Percentiles rank a stretch among this genome's conserved stretches.
phyloP scores from a whole-genome alignment of 1,140 invertebrate species.

The Anthonomus grandis region DNA sequence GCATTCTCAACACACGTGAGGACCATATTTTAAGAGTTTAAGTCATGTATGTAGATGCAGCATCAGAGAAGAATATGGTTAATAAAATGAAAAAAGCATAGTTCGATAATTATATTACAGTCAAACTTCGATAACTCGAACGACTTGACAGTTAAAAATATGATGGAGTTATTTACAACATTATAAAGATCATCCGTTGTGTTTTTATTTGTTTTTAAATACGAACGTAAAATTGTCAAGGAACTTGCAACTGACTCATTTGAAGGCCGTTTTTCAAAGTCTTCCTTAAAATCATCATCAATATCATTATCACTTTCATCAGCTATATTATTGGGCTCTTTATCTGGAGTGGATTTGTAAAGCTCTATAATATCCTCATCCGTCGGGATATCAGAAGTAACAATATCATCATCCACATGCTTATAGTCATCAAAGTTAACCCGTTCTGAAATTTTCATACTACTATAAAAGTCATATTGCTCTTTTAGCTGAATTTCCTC shows the following conservation, averaged over 20 bases:
- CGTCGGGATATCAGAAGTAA: constrained; percentile 21
- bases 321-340: too few species aligned
- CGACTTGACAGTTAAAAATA: too few species aligned
- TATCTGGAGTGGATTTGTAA: neutral
- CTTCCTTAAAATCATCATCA: constrained; percentile 10
- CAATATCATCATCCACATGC: constrained; percentile 21
- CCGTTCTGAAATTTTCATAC: constrained; percentile 5
- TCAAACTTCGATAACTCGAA: too few species aligned
- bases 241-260: constrained; percentile 19
- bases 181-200: too few species aligned
- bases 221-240: constrained; percentile 7
- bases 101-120: too few species aligned
- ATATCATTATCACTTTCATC: neutral
- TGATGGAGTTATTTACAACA: too few species aligned
- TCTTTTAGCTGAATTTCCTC: constrained; percentile 22
- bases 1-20: too few species aligned
- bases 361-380: constrained; percentile 17
- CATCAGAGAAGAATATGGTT: too few species aligned
- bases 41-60: too few species aligned
- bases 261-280: constrained; percentile 20
- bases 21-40: too few species aligned
- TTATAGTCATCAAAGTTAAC: constrained; percentile 19
- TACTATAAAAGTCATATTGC: constrained; percentile 17
- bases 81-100: too few species aligned
- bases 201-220: too few species aligned